These are phyloP conservation scores for Lindbergichthys nudifrons DNA, from an alignment of 2,797 vertebrate genomes.

Conservation along the genomic window DNA sequence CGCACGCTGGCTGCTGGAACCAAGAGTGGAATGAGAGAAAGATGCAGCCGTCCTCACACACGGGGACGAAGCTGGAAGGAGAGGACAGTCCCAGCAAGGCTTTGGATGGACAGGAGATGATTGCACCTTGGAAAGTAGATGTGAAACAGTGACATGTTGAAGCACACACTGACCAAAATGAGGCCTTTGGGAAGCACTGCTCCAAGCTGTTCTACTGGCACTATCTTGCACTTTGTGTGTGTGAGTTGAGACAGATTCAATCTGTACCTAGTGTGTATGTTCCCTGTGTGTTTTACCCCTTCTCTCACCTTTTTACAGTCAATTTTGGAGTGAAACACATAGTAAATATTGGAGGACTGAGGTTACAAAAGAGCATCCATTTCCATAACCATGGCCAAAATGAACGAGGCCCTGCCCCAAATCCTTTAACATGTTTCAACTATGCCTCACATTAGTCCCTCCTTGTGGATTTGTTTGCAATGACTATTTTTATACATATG, in stretches of 20 bases:
- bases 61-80: slow-evolving; percentile 33
- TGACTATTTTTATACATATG: slow-evolving; percentile 78
- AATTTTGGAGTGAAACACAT: slow-evolving; percentile 43
- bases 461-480: slow-evolving; percentile 42
- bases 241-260: slow-evolving; percentile 39
- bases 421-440: slow-evolving; percentile 43
- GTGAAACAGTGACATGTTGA: slow-evolving; percentile 52
- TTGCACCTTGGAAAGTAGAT: slow-evolving; percentile 66
- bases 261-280: slow-evolving; percentile 27
- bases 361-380: slow-evolving; percentile 35
- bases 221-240: slow-evolving; percentile 80
- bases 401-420: slow-evolving; percentile 29
- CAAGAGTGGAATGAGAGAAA: slow-evolving; percentile 29
- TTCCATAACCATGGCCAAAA: slow-evolving; percentile 29
- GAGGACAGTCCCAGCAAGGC: slow-evolving; percentile 53
- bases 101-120: slow-evolving; percentile 65
- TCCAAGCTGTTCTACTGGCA: slow-evolving; percentile 70
- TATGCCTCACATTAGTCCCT: slow-evolving; percentile 43
- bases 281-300: slow-evolving; percentile 45
- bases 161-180: slow-evolving; percentile 62
- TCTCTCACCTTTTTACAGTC: slow-evolving; percentile 34
- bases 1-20: slow-evolving; percentile 57
- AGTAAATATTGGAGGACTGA: slow-evolving; percentile 36
- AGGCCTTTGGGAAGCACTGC: slow-evolving; percentile 67
- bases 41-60: slow-evolving; percentile 43